Evolutionary conservation across 2,888 invertebrate genomes (phyloP).

Genomic region (Gortyna flavago): DNA sequence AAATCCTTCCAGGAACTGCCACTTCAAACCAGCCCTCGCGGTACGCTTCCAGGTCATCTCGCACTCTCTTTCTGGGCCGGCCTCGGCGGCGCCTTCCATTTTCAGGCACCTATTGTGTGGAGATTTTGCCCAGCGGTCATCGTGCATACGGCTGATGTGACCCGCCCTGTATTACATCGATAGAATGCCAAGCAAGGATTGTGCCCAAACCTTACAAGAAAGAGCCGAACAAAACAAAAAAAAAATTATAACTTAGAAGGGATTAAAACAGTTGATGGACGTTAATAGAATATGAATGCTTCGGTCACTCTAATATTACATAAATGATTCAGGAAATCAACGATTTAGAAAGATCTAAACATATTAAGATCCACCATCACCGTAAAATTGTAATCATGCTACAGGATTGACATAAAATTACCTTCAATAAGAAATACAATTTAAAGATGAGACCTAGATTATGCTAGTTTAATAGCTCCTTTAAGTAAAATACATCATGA

Average conservation of each 20-base stretch:
- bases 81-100: too few relatives aligned
- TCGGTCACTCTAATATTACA: too few relatives aligned
- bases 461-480: neutral
- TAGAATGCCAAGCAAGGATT: too few relatives aligned
- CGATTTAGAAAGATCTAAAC: too few relatives aligned
- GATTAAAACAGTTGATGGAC: too few relatives aligned
- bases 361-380: too few relatives aligned
- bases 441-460: neutral
- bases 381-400: neutral
- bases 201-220: too few relatives aligned
- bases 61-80: neutral
- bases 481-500: neutral
- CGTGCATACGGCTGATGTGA: neutral
- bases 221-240: too few relatives aligned
- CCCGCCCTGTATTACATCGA: neutral
- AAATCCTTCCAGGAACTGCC: neutral
- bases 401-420: neutral
- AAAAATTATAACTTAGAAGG: too few relatives aligned
- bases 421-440: neutral
- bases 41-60: neutral
- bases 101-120: neutral
- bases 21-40: neutral
- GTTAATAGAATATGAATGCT: too few relatives aligned
- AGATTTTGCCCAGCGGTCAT: neutral
- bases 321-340: too few relatives aligned